Percentiles rank a stretch among this genome's conserved stretches.
Evolutionary conservation across 2,797 vertebrate species (phyloP).

Genomic region (Cottoperca gobio): DNA sequence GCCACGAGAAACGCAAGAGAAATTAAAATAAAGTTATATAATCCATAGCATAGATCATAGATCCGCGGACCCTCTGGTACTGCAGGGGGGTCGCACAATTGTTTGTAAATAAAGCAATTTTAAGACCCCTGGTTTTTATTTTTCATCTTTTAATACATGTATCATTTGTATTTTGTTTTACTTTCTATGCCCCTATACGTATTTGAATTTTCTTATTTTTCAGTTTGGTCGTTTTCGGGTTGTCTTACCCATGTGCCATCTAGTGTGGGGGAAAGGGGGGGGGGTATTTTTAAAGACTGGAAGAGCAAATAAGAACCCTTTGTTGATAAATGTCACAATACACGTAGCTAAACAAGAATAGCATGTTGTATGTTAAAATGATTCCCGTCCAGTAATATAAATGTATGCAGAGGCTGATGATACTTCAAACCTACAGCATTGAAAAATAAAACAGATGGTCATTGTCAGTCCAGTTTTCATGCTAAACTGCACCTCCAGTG

Average conservation of each 20-base stretch:
- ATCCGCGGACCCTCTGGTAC: too few relatives aligned
- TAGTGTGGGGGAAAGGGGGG: too few relatives aligned
- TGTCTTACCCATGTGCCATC: too few relatives aligned
- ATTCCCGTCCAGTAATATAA: neutral
- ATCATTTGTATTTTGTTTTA: neutral
- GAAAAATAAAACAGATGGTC: neutral
- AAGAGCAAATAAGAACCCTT: too few relatives aligned
- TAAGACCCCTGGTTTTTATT: too few relatives aligned
- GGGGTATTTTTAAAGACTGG: too few relatives aligned
- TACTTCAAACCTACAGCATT: neutral
- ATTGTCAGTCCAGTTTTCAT: neutral
- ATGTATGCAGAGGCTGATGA: neutral
- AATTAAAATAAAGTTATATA: neutral
- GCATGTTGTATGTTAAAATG: neutral
- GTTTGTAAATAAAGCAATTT: too few relatives aligned
- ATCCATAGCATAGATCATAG: too few relatives aligned
- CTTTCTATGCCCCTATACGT: neutral
- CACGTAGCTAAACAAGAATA: neutral
- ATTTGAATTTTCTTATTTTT: neutral
- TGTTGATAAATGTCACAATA: neutral
- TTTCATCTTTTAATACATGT: neutral
- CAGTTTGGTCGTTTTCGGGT: too few relatives aligned
- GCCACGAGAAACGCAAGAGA: neutral
- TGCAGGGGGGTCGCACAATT: too few relatives aligned
- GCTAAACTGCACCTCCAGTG: neutral